Evolutionary conservation across 2,797 vertebrate genomes (phyloP).

Genomic region (Vespertilio murinus): DNA sequence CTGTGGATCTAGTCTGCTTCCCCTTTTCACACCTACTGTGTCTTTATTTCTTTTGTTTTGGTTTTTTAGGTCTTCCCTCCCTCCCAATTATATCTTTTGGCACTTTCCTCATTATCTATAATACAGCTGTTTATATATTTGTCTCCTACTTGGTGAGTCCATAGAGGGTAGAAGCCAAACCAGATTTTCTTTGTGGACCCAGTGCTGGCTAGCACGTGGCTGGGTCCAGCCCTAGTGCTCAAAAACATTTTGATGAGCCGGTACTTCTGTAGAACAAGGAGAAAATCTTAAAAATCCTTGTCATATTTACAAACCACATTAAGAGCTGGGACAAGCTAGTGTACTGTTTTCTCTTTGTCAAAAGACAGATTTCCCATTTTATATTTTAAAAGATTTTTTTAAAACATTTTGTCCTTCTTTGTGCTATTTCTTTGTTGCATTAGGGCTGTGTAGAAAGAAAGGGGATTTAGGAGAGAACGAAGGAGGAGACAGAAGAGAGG

Average conservation of each 20-base stretch:
- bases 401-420: neutral
- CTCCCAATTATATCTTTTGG: neutral
- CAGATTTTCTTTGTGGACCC: neutral
- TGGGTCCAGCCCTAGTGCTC: neutral
- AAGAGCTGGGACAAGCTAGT: neutral
- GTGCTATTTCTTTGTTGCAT: neutral
- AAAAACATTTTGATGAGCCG: neutral
- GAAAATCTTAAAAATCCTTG: neutral
- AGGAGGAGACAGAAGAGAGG: neutral
- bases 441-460: neutral
- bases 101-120: neutral
- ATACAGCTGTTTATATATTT: neutral
- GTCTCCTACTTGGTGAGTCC: neutral
- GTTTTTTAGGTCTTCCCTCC: neutral
- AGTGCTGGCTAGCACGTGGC: neutral
- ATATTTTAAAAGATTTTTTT: neutral
- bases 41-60: neutral
- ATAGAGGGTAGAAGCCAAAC: neutral
- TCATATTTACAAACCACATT: neutral
- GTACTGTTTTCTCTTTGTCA: neutral
- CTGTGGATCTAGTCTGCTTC: neutral
- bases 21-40: neutral
- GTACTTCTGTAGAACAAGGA: neutral
- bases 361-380: neutral
- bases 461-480: neutral